phyloP scores from a whole-genome alignment of 2,797 vertebrate genomes.

The Eurystomus glaucurus region DNA sequence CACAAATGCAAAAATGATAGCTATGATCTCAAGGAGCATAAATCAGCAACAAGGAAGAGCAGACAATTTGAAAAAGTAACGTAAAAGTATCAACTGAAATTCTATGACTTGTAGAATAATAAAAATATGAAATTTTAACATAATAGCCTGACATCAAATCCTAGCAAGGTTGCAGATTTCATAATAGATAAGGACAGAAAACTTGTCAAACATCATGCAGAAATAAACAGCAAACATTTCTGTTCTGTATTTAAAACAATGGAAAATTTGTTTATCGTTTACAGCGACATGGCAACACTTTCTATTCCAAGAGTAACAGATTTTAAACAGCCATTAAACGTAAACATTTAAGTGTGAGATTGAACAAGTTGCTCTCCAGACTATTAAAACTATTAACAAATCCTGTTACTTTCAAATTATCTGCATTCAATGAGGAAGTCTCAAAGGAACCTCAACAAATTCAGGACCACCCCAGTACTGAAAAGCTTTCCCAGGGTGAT shows the following conservation, averaged over 20 bases:
- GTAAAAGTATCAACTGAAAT: neutral
- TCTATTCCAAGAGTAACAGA: neutral
- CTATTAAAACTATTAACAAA: neutral
- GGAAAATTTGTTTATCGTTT: neutral
- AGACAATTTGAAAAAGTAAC: neutral
- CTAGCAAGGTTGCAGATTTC: neutral
- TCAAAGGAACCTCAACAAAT: neutral
- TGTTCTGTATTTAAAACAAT: neutral
- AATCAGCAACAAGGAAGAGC: neutral
- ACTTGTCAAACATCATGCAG: neutral
- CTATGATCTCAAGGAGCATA: neutral
- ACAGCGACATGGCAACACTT: neutral
- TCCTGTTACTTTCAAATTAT: neutral
- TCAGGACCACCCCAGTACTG: neutral
- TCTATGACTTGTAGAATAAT: neutral
- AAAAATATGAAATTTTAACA: neutral
- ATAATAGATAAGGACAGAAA: neutral
- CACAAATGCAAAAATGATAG: neutral
- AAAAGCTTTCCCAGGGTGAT: neutral
- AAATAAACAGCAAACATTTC: conserved; percentile 1
- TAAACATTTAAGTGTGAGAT: neutral
- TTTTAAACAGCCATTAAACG: neutral
- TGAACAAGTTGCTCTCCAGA: neutral
- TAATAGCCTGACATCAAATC: neutral
- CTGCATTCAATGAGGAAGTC: neutral